phyloP scores from a whole-genome alignment of 2,888 invertebrate species.

The Luperina nickerlii region DNA sequence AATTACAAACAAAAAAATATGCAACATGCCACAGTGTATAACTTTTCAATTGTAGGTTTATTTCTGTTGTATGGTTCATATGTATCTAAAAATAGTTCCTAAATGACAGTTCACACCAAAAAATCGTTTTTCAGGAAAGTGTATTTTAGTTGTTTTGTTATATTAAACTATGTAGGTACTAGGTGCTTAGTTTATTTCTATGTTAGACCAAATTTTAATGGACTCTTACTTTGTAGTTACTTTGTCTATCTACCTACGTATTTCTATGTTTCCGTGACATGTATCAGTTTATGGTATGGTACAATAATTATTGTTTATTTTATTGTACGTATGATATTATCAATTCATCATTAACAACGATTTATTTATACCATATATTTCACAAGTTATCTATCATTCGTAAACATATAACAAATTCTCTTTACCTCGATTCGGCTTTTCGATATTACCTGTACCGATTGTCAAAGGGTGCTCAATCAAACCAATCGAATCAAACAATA shows the following conservation, averaged over 20 bases:
- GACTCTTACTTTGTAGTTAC: not conserved
- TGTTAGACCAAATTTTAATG: not conserved
- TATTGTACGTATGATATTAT: slow-evolving; percentile 23
- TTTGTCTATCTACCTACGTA: not conserved
- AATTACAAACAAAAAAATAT: slow-evolving; percentile 11
- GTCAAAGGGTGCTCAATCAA: slow-evolving; percentile 65
- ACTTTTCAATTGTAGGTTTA: not conserved
- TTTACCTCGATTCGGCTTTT: slow-evolving; percentile 33
- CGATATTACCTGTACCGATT: slow-evolving; percentile 33
- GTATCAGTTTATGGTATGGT: slow-evolving; percentile 1
- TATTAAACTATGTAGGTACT: not conserved
- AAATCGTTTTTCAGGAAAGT: no score
- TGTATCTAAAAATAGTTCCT: not conserved
- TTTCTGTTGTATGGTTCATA: not conserved
- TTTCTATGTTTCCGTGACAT: slow-evolving; percentile 17
- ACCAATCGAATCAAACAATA: slow-evolving; percentile 61
- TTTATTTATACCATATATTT: slow-evolving; percentile 4
- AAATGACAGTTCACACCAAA: not conserved
- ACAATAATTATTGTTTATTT: slow-evolving; percentile 22
- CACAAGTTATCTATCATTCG: not conserved
- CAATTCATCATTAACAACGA: slow-evolving; percentile 7
- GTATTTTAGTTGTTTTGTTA: not conserved
- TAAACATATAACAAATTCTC: slow-evolving; percentile 29
- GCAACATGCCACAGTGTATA: not conserved
- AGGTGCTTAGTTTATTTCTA: not conserved